phyloP scores from a whole-genome alignment of 1,140 invertebrate genomes.

The Neotoxoptera formosana region DNA sequence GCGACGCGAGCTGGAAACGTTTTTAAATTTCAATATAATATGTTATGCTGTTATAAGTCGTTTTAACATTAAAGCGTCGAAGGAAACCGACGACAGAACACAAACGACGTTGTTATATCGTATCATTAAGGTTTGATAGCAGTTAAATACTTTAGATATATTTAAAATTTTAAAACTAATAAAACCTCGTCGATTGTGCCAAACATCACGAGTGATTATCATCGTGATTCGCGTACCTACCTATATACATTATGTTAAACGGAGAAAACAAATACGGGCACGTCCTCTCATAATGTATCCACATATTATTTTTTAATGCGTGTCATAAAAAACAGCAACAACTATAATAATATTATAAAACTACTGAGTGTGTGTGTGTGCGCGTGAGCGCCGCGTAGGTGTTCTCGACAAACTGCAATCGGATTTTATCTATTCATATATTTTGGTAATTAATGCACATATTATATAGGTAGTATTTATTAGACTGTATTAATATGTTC shows the following conservation, averaged over 20 bases:
- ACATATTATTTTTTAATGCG: conserved; percentile 6
- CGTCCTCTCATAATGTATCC: not conserved
- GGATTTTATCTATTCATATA: not conserved
- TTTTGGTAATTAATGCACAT: conserved; percentile 7
- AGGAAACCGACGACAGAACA: not conserved
- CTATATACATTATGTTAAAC: no score
- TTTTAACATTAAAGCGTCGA: not conserved
- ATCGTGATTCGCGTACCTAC: not conserved
- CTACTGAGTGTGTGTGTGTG: not conserved
- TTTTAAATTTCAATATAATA: not conserved
- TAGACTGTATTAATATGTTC: not conserved
- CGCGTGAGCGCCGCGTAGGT: not conserved
- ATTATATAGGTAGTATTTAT: not conserved
- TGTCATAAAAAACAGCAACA: not conserved
- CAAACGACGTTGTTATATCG: not conserved
- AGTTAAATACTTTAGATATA: not conserved
- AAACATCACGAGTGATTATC: not conserved
- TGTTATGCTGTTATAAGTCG: not conserved
- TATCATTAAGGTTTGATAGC: not conserved
- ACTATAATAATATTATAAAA: not conserved
- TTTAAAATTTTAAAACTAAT: not conserved
- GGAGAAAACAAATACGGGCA: not conserved
- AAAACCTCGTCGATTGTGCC: not conserved
- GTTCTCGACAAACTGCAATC: not conserved
- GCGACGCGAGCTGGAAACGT: not conserved